A percentile compares a stretch with the other conserved stretches of the same genome.
Evolutionary conservation across 1,140 invertebrate species (phyloP).

Genomic region (Drosophila simulans): DNA sequence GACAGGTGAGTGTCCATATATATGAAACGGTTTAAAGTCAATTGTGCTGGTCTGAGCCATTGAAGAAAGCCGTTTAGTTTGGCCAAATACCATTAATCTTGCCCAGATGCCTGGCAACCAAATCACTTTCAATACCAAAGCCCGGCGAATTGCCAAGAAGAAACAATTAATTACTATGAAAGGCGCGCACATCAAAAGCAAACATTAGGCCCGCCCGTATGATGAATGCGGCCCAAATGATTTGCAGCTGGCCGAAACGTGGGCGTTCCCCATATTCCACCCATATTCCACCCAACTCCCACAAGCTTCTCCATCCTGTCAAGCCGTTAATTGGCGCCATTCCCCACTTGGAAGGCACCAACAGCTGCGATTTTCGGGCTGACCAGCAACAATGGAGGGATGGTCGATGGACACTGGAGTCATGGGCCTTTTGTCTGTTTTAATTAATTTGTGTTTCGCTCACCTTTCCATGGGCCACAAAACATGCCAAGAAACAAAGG

Average conservation of each 20-base stretch:
- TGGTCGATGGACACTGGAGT: constrained; percentile 15
- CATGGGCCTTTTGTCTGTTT: constrained; percentile 59
- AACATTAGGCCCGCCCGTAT: constrained; percentile 69
- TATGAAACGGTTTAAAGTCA: constrained; percentile 14
- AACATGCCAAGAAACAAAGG: constrained; percentile 32
- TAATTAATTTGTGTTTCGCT: constrained; percentile 80
- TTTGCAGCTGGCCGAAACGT: constrained; percentile 46
- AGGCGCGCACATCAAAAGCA: constrained; percentile 77
- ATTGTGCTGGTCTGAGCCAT: neutral
- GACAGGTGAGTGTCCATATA: constrained; percentile 87
- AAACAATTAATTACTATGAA: constrained; percentile 79
- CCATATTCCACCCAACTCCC: constrained; percentile 5
- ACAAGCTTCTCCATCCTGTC: neutral
- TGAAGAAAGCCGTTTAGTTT: constrained; percentile 18
- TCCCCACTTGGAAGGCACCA: constrained; percentile 35
- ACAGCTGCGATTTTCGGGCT: constrained; percentile 46
- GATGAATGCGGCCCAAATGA: constrained; percentile 79
- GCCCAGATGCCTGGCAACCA: constrained; percentile 45
- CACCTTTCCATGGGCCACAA: constrained; percentile 53
- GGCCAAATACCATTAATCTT: constrained; percentile 63
- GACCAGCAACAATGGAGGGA: constrained; percentile 47
- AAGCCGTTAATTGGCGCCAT: constrained; percentile 67
- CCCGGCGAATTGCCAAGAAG: constrained; percentile 31
- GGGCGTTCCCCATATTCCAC: constrained; percentile 9
- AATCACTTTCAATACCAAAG: constrained; percentile 62